phyloP scores from a whole-genome alignment of 64 coral and sea anemone species.

The Montipora sp. region DNA sequence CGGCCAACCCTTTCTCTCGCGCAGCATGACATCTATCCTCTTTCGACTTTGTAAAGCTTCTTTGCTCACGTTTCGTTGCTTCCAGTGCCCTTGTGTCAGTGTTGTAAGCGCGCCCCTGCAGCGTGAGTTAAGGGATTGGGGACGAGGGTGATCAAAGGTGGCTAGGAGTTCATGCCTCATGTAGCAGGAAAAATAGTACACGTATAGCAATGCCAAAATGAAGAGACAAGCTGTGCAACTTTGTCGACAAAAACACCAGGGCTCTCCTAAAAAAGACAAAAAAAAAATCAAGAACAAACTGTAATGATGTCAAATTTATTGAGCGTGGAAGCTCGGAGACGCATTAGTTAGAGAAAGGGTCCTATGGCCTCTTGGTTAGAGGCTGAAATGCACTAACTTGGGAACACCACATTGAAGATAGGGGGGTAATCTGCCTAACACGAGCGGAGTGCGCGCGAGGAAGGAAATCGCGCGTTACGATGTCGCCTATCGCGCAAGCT shows the following conservation, averaged over 20 bases:
- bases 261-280: neutral
- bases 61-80: constrained; percentile 41
- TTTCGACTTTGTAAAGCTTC: constrained; percentile 35
- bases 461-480: no score
- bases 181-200: constrained; percentile 33
- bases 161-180: constrained; percentile 33
- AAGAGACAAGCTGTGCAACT: constrained; percentile 27
- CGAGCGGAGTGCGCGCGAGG: no score
- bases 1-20: constrained; percentile 84
- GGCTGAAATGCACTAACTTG: no score
- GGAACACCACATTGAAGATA: no score
- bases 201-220: neutral
- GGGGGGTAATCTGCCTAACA: no score
- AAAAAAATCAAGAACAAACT: neutral
- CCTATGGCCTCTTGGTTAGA: no score
- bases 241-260: constrained; percentile 9
- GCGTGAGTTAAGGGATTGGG: constrained; percentile 12
- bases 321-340: no score
- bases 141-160: neutral
- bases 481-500: no score
- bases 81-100: constrained; percentile 16
- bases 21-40: constrained; percentile 66
- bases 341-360: no score
- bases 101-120: constrained; percentile 45
- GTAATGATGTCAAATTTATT: neutral